Conservation (phyloP, 1,140 invertebrate species). For the Oryctes rhinoceros region DNA sequence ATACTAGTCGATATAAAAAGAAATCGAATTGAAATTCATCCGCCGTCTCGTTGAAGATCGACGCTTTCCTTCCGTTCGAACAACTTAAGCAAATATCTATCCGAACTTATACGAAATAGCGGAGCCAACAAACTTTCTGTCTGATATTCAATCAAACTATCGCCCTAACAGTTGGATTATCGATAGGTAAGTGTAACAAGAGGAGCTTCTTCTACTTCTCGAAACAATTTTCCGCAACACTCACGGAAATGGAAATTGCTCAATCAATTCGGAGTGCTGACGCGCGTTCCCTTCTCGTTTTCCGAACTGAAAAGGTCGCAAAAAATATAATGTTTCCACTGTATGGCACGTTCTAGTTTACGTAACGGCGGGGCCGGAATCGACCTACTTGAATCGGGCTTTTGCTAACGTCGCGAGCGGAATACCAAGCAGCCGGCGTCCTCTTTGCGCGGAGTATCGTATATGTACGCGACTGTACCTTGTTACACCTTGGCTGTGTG, state of each 20-base stretch:
- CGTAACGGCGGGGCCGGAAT: conserved; percentile 8
- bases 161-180: too few species aligned
- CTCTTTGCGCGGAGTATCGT: background rate
- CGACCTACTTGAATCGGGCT: conserved; percentile 28
- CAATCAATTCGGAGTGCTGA: conserved; percentile 23
- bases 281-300: background rate
- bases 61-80: too few species aligned
- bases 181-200: too few species aligned
- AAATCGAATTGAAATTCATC: too few species aligned
- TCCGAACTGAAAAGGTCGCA: background rate
- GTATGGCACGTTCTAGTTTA: conserved; percentile 23
- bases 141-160: too few species aligned
- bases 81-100: too few species aligned
- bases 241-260: conserved; percentile 17
- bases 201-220: too few species aligned
- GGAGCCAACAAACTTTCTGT: too few species aligned
- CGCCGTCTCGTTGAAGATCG: too few species aligned
- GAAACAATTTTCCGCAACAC: background rate
- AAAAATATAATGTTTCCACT: conserved; percentile 37
- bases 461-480: background rate
- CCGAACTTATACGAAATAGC: too few species aligned
- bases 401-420: background rate
- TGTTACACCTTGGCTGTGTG: too few species aligned
- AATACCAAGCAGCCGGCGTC: conserved; percentile 5
- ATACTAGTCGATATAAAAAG: too few species aligned